Evolutionary conservation across 2,113 vertebrate genomes (phyloP).

Genomic region (Nycticebus coucang): DNA sequence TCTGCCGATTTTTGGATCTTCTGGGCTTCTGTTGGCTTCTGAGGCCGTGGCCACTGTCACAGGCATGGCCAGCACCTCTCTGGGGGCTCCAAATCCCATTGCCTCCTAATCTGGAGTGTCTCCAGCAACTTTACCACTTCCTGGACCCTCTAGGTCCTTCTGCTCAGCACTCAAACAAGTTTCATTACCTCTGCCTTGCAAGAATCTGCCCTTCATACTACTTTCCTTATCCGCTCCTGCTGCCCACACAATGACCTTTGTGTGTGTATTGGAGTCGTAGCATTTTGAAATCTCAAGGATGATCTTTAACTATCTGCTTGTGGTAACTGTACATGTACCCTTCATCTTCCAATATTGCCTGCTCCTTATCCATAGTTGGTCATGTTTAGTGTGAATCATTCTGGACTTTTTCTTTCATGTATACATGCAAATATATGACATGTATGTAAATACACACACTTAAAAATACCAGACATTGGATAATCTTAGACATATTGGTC

Average conservation of each 20-base stretch:
- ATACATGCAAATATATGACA: background rate
- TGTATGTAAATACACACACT: background rate
- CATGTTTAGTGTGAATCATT: background rate
- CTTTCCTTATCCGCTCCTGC: background rate
- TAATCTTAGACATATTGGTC: background rate
- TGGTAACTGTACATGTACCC: rapidly evolving
- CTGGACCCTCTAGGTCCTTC: background rate
- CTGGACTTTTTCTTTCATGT: background rate
- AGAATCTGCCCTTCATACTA: background rate
- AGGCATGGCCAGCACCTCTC: rapidly evolving
- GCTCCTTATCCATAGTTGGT: background rate
- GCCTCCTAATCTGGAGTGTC: background rate
- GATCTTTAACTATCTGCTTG: background rate
- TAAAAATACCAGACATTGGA: too few species aligned
- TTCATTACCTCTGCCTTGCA: background rate
- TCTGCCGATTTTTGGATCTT: background rate
- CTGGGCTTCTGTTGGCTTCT: background rate
- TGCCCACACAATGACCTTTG: background rate
- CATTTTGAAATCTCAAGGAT: background rate
- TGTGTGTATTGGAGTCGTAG: background rate
- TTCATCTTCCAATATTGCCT: background rate
- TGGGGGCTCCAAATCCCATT: background rate
- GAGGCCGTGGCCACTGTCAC: background rate
- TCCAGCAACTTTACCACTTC: background rate
- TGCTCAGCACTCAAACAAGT: background rate